Percentiles rank a stretch among this genome's conserved stretches.
Evolutionary conservation across 2,888 invertebrate genomes (phyloP).

Genomic region (Catocala nupta): DNA sequence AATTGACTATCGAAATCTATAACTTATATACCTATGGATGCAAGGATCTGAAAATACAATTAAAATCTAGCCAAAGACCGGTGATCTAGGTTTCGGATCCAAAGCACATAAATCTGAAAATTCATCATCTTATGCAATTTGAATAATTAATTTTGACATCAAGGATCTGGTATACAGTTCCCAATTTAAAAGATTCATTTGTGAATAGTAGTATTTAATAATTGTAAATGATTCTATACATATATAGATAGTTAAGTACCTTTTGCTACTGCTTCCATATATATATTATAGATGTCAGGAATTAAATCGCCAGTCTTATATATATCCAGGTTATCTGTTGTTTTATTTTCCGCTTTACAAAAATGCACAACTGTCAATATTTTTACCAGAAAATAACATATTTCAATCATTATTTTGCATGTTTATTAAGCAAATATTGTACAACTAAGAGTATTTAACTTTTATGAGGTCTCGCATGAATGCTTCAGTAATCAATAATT

Average conservation of each 20-base stretch:
- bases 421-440: not conserved
- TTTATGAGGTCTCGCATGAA: conserved; percentile 51
- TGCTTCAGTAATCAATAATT: conserved; percentile 66
- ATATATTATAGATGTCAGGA: conserved; percentile 55
- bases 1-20: no score
- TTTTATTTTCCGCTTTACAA: conserved; percentile 19
- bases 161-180: no score
- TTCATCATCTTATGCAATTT: no score
- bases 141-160: no score
- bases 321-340: not conserved
- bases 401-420: conserved; percentile 3
- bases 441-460: not conserved
- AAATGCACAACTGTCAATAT: conserved; percentile 17
- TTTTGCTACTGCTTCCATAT: conserved; percentile 58
- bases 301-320: conserved; percentile 31
- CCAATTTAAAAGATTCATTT: no score
- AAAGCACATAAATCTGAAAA: no score
- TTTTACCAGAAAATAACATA: conserved; percentile 5
- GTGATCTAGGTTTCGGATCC: no score
- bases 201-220: no score
- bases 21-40: no score
- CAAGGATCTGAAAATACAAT: no score
- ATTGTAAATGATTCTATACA: no score
- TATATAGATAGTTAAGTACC: conserved; percentile 39
- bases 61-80: no score